Base-by-base conservation (phyloP, 1,140 invertebrate species). In the Sogatella furcifera region DNA sequence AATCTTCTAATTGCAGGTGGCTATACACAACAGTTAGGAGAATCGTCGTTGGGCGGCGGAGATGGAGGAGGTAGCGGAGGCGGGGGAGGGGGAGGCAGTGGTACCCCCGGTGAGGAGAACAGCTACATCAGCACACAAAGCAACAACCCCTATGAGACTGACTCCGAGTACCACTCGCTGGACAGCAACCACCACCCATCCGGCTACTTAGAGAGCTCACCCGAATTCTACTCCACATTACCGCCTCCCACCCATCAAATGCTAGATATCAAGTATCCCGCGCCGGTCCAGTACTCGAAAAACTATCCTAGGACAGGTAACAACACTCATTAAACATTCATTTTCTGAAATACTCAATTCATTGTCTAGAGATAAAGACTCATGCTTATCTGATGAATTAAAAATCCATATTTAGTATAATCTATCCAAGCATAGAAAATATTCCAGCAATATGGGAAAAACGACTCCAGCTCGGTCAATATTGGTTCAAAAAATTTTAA, bases 121-220 rank as follows among this genome's bases (percentile, higher is more conserved):
- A 57, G 53, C 9, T 60, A 58, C 56, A 49, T 55, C 11, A 59
- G 60, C 13, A 38, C 34, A 38, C 34, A 38, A 13, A 56, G 60
- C 19, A 52, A 55, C 38, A 46, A 57, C 11, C 56, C 61, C 22
- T 82, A 81, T 67, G 84, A 85, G 34, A 81, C 82, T 21, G 74
- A 77, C 8, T 73, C 81, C 55, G 87, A 90, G 52, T 89, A 89
- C 70, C 87, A 88, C 64, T 81, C 80, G 61, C 68, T 86, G 22
- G 78, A 84, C 43, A 71, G 75, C 59, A 72, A 75, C 56, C 79
- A 82, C 64, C 78, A 80, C 66, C 73, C 71, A 60, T 71, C 76
- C 57, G 81, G 78, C 65, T 79, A 76, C 62, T 71, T 82, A 62
- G 87, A 89, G 57, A 80, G 77, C 65, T 84, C 83, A 66, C 84